Base-by-base conservation (phyloP, 2,888 invertebrate species). In the Thelaira solivaga region DNA sequence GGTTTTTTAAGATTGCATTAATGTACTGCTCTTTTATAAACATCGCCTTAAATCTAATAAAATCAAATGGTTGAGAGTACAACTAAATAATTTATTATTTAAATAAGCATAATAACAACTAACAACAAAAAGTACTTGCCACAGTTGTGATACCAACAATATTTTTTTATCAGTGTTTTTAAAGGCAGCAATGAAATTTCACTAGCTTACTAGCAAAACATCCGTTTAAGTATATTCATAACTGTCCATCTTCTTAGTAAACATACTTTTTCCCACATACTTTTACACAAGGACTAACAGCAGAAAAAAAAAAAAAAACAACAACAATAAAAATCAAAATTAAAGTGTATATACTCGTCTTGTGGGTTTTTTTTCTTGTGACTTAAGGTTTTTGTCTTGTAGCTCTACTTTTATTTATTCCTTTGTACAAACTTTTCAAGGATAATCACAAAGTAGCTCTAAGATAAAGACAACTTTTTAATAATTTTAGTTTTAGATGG, bases 391-490 rank as follows among this genome's bases (percentile, higher is more conserved):
- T 51, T 71, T 53, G 65, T 53, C 8, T 62, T 68, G 34, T 61
- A 53, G 34, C 39, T 26, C 8, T 22, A n/a, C 4, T 62, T 18
- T 45, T 51, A 2, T 59, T 49, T 39, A 36, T 64, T 61, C 20
- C 36, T 45, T 67, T 26, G 61, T 45, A 61, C 65, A 76, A 71
- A 57, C 71, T 76, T 59, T 71, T 71, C 64, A 59, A 65, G 71
- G 71, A 71, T 76, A 76, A 76, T 65, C 65, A 76, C 36, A 64
- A 65, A 53, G 51, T 65, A 71, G 51, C 76, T 64, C 22, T 53
- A 59, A 45, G 64, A 76, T 76, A 76, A 76, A 64, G 53, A 74
- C 36, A 74, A 74, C 22, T 61, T 68, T 62, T 55, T 75, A 53
- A 59, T 51, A 59, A 29, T 39, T 39, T 36, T 13, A 20, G 43